These are phyloP conservation scores for Stenchaetothrips biformis DNA, from an alignment of 2,888 invertebrate genomes.

Conservation along the genomic window DNA sequence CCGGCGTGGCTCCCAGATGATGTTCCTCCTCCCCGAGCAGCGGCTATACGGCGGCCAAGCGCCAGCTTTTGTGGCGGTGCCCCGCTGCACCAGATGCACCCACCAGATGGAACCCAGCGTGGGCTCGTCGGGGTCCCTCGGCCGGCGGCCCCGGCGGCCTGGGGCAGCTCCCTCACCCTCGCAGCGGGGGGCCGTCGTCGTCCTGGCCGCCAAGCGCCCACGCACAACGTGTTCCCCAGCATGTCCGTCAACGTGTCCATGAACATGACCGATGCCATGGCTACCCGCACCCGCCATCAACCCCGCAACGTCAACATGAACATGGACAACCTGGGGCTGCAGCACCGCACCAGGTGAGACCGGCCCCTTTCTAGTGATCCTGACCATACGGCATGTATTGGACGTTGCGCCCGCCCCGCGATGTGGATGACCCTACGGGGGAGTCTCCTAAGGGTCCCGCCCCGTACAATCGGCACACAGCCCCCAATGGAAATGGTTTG, in stretches of 20 bases:
- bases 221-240: constrained; percentile 63
- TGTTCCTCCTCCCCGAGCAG: constrained; percentile 42
- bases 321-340: constrained; percentile 42
- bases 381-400: too few species aligned
- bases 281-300: constrained; percentile 46
- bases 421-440: too few species aligned
- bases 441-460: too few species aligned
- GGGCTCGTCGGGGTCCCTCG: constrained; percentile 26
- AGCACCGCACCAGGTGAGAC: constrained; percentile 54
- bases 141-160: constrained; percentile 35
- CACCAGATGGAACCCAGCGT: constrained; percentile 28
- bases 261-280: constrained; percentile 96
- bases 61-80: background rate
- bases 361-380: too few species aligned
- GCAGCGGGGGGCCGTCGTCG: constrained; percentile 1
- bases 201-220: constrained; percentile 31
- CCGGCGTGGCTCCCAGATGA: constrained; percentile 52
- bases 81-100: constrained; percentile 28
- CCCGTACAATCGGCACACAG: too few species aligned
- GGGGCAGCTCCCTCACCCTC: background rate
- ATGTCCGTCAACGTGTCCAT: constrained; percentile 97
- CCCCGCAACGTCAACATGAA: constrained; percentile 45
- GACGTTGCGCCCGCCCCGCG: too few species aligned
- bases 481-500: too few species aligned
- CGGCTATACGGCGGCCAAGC: constrained; percentile 32